Evolutionary conservation across 2,797 vertebrate species (phyloP), one percentile per base, ranked within the genome.

Genomic region (Cheracebus regulus): DNA sequence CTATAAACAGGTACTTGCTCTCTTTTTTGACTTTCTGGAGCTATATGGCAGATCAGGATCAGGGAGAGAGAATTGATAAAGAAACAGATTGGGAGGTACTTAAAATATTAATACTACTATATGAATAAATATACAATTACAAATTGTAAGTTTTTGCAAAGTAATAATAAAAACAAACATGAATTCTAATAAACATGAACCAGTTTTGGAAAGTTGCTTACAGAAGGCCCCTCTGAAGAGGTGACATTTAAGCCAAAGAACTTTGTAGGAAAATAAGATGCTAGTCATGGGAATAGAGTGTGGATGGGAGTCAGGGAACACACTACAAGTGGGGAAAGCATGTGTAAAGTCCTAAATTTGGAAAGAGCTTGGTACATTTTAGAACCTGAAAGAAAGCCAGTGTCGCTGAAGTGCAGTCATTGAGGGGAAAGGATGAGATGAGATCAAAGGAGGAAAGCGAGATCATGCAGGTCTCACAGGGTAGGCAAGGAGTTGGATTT

Each of bases 321-420:
- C 50, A 46, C 78, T n/a, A 61, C 46, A 79, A 92, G 94, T 81
- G 67, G 50, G 70, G 83, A 94, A 92, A 76, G 90, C 92, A 93
- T 50, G 41, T 70, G 84, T 83, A 90, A 80, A 93, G 95, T 82
- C 85, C 84, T 97, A 93, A 92, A 92, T 93, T 95, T 96, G 90
- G 96, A 97, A 96, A 93, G 64, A 93, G 36, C 76, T 72, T 70
- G 73, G 90, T 85, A 95, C 73, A 12, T n/a, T 87, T 61, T 58
- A 86, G 61, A n/a, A 88, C 52, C 46, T 92, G 70, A 92, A 94
- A 83, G 44, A 57, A 82, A 76, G 78, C 41, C 90, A 92, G 26
- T 52, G 28, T 81, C 13, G 13, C 94, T 92, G 52, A 73, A 85
- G 46, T 61, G 28, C 7, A 5, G 13, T 78, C 72, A 24, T 5